Base-by-base conservation (phyloP, 2,797 vertebrate genomes). In the Leuciscus waleckii region DNA sequence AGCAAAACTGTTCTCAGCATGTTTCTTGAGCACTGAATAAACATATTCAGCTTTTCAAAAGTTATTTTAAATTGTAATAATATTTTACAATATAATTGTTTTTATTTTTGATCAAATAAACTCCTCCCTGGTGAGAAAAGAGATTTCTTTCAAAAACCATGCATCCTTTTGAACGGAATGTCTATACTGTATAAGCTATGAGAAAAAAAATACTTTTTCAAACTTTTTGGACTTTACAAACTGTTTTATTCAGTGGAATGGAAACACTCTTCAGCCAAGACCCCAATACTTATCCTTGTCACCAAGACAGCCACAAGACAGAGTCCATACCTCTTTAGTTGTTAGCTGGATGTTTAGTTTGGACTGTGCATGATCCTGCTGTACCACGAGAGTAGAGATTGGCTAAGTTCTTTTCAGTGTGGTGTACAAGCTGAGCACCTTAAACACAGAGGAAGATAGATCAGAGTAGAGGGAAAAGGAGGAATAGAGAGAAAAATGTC, bases 301-400 rank as follows among this genome's bases (percentile, higher is more conserved):
- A 78, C 54, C 75, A 41, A 78, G 75, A 61, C 54, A 77, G 54
- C 75, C 35, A n/a, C 76, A 78, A 78, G 35, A 41, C 75, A 41
- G 14, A 17, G 37, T 78, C 13, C 37, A 78, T 78, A 78, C 76
- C 23, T 43, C 56, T 78, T 78, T 61, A 63, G 35, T 17, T 41
- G 35, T 77, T 78, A 61, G 37, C 76, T 78, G 76, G 23, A 78
- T 78, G 56, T 61, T 78, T 78, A 63, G 37, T 61, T 78, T 78
- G 76, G 76, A 78, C n/a, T 41, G 35, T 78, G 37, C 56, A 61
- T 63, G 16, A 78, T 78, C n/a, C 16, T 10, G 75, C 35, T 29
- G 23, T 41, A 61, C 54, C 16, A 54, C 21, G 19, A 63, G 54
- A 63, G 75, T 2, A 41, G 75, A 78, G 54, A 29, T 11, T 43